phyloP scores from a whole-genome alignment of 1,140 invertebrate genomes.

The Babylonia areolata region DNA sequence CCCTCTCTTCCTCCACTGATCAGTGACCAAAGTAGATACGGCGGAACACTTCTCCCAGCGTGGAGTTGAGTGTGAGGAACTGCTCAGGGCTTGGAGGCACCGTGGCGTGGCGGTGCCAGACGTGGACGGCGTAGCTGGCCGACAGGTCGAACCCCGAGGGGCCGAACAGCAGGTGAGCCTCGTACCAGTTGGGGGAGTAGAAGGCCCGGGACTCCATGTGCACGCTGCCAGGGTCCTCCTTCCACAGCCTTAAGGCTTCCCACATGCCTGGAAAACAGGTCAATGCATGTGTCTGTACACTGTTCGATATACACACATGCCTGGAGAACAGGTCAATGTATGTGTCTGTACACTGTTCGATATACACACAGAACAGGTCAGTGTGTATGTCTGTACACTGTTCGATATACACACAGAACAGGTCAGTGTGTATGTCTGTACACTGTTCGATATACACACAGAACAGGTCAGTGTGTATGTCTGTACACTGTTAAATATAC shows the following conservation, averaged over 20 bases:
- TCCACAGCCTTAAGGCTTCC: constrained; percentile 39
- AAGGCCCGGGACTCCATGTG: constrained; percentile 49
- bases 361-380: no score
- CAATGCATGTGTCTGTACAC: no score
- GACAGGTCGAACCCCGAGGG: constrained; percentile 48
- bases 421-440: no score
- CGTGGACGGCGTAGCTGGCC: constrained; percentile 51
- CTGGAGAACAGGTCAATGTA: no score
- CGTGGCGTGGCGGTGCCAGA: constrained; percentile 41
- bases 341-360: no score
- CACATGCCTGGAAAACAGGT: constrained; percentile 38
- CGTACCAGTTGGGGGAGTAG: constrained; percentile 47
- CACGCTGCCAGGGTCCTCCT: constrained; percentile 35
- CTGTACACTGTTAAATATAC: no score
- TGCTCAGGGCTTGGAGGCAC: constrained; percentile 1
- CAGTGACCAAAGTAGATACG: constrained; percentile 41
- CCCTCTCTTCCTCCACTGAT: neutral
- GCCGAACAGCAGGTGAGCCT: constrained; percentile 39
- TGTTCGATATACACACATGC: no score
- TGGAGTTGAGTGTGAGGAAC: constrained; percentile 38
- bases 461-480: no score
- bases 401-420: no score
- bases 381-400: no score
- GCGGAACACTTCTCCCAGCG: constrained; percentile 43
- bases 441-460: no score